Percentiles rank a stretch among this genome's conserved stretches.
Evolutionary conservation across 2,888 invertebrate genomes (phyloP).

Genomic region (Oligia strigilis): DNA sequence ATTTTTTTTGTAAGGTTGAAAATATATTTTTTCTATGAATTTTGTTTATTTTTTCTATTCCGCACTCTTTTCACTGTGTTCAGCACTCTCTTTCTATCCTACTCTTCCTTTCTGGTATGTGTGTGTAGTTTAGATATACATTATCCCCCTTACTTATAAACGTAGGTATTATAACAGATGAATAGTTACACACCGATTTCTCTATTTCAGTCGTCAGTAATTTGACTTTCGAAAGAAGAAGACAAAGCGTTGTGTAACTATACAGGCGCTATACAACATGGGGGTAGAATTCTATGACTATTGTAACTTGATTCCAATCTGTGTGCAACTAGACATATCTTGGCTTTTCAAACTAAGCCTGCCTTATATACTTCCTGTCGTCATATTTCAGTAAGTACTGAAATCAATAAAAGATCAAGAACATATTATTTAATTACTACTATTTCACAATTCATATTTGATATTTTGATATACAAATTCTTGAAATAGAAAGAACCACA

Average conservation of each 20-base stretch:
- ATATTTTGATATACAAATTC: conserved; percentile 11
- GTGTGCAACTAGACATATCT: conserved; percentile 59
- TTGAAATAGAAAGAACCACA: neutral
- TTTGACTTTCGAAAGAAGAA: too few species aligned
- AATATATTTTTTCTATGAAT: conserved; percentile 69
- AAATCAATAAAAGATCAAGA: neutral
- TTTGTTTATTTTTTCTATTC: conserved; percentile 46
- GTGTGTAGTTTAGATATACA: conserved; percentile 26
- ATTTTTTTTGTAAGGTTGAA: conserved; percentile 61
- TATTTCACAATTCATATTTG: neutral
- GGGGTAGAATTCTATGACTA: neutral
- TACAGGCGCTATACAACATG: too few species aligned
- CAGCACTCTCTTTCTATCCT: conserved; percentile 36
- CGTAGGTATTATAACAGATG: too few species aligned
- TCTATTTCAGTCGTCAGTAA: too few species aligned
- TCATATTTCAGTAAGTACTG: conserved; percentile 19
- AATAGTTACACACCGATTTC: too few species aligned
- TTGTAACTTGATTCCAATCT: conserved; percentile 14
- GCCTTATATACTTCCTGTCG: conserved; percentile 47
- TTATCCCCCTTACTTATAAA: too few species aligned
- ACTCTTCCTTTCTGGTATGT: conserved; percentile 23
- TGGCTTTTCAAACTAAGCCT: conserved; percentile 55
- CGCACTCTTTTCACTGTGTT: conserved; percentile 42
- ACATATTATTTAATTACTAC: conserved; percentile 1
- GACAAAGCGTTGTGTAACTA: too few species aligned